phyloP scores from a whole-genome alignment of 2,797 vertebrate species.

The Pampus argenteus region DNA sequence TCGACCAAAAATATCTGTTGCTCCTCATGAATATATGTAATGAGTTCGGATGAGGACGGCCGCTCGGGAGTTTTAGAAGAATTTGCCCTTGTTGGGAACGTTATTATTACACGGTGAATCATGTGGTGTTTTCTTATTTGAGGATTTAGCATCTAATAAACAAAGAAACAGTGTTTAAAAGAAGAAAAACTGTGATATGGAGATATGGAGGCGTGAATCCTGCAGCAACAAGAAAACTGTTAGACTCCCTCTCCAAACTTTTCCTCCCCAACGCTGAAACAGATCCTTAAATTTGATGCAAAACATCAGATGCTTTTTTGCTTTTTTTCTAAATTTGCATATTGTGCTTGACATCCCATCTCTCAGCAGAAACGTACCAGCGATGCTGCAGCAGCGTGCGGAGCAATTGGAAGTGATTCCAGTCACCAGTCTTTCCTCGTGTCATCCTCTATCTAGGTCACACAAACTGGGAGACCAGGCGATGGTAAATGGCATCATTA shows the following conservation, averaged over 20 bases:
- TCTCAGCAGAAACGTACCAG: conserved; percentile 59
- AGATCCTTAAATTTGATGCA: conserved; percentile 45
- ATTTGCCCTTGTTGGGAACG: conserved; percentile 52
- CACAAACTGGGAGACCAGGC: conserved; percentile 55
- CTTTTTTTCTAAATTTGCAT: too few relatives aligned
- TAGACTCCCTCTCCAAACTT: conserved; percentile 35
- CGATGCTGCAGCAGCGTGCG: conserved; percentile 47
- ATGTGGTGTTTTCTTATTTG: conserved; percentile 5
- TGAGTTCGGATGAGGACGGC: conserved; percentile 37
- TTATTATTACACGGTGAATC: conserved; percentile 41
- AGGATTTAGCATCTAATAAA: conserved; percentile 21
- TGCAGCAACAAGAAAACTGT: conserved; percentile 11
- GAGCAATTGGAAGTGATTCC: conserved; percentile 65
- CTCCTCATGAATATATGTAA: conserved; percentile 74
- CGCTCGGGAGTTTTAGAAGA: conserved; percentile 30
- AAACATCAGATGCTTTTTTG: conserved; percentile 52
- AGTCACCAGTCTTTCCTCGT: conserved; percentile 65
- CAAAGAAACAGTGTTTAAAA: conserved; percentile 12
- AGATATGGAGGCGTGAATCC: too few relatives aligned
- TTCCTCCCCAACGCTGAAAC: conserved; percentile 14
- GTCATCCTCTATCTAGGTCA: conserved; percentile 77
- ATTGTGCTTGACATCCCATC: conserved; percentile 59
- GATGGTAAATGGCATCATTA: conserved; percentile 72
- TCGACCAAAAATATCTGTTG: conserved; percentile 56
- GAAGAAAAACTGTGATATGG: not conserved